These are phyloP conservation scores for Alouatta palliata DNA, from an alignment of 2,113 vertebrate genomes.

Conservation along the genomic window DNA sequence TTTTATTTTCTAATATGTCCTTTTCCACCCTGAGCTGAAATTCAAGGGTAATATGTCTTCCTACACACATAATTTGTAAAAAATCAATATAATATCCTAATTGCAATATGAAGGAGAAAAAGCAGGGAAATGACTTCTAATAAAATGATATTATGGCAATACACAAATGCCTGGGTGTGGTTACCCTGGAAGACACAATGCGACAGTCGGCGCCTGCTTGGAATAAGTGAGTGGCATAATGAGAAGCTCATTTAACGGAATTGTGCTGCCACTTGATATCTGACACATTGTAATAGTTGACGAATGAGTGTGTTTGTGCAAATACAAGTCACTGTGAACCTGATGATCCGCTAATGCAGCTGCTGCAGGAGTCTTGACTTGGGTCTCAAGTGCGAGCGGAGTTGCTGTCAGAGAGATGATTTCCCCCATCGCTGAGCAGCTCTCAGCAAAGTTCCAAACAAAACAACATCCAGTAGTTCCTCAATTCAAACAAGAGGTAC, in stretches of 20 bases:
- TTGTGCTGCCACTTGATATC: background rate
- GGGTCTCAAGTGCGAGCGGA: background rate
- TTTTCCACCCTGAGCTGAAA: slow-evolving; percentile 1
- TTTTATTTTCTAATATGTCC: background rate
- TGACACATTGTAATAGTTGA: background rate
- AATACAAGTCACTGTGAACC: background rate
- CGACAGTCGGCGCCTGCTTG: background rate
- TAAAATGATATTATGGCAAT: background rate
- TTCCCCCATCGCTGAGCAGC: background rate
- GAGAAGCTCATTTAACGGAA: background rate
- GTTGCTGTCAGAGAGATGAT: background rate
- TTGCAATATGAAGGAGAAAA: background rate
- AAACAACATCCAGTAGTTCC: background rate
- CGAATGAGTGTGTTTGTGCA: background rate
- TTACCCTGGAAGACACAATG: background rate
- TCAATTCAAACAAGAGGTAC: background rate
- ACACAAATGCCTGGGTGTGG: background rate
- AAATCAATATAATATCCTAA: background rate
- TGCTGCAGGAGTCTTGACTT: background rate
- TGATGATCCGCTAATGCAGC: background rate
- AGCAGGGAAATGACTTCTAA: background rate
- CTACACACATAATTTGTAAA: background rate
- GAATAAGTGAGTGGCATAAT: background rate
- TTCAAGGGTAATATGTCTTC: background rate
- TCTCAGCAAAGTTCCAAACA: background rate